Base-by-base conservation (phyloP, 2,888 invertebrate species). In the Cordilura impudica region DNA sequence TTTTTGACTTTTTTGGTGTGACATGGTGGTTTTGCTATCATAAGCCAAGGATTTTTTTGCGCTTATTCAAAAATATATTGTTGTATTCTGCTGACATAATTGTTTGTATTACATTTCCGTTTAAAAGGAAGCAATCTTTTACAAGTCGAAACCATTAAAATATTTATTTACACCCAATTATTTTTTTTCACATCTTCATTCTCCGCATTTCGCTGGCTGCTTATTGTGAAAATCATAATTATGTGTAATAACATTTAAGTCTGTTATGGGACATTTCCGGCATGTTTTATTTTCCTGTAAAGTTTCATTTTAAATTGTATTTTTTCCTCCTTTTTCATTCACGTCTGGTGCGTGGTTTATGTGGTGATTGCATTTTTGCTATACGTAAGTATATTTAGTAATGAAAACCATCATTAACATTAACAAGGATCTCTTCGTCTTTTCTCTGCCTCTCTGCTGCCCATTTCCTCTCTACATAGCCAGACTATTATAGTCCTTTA, bases 191-290 rank as follows among this genome's bases (percentile, higher is more conserved):
- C 35, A 2, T 39, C n/a, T 39, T 39, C n/a, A n/a, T 39, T 4
- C 12, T 39, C 35, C n/a, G 12, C 35, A 39, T 4, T 39, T 39
- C 43, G 39, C n/a, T 12, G 47, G 16, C 53, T 35, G 39, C 21
- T 23, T 8, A 16, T 23, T 14, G 7, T 16, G 21, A 53, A 60
- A 35, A 35, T 21, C 65, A 73, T 58, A 56, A 78, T 73, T 73
- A 73, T 65, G 53, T 58, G 61, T 63, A 73, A 78, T 51, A 69
- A 26, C 53, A 26, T 58, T 69, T 58, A 73, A 69, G 63, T 54
- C 39, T 58, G 49, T 58, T 73, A 69, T 35, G 39, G 73, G 58
- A 45, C 73, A 63, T 63, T 73, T 78, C 69, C 69, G 73, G 45
- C 35, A 47, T 39, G 61, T 31, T 56, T 56, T 26, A 10, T 39